phyloP scores from a whole-genome alignment of 2,113 vertebrate genomes.

The Ranitomeya variabilis region DNA sequence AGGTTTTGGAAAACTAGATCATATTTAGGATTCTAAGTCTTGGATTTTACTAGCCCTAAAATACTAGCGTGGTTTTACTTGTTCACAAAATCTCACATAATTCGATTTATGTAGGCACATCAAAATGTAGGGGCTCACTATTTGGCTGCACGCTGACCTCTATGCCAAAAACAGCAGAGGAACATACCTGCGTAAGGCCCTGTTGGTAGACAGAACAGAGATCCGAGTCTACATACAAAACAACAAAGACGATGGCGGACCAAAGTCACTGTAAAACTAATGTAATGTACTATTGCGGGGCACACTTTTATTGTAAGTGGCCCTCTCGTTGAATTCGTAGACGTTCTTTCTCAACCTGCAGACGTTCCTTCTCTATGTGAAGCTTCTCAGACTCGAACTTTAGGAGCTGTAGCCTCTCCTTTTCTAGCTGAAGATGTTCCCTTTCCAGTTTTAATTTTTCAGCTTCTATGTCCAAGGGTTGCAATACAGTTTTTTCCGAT shows the following conservation, averaged over 20 bases:
- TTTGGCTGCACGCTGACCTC: slow-evolving; percentile 35
- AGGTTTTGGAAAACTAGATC: not conserved
- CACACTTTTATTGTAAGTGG: slow-evolving; percentile 73
- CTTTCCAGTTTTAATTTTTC: slow-evolving; percentile 89
- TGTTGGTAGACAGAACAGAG: slow-evolving; percentile 50
- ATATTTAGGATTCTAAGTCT: not conserved
- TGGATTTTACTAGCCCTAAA: slow-evolving; percentile 9
- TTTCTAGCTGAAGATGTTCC: slow-evolving; percentile 88
- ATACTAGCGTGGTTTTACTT: slow-evolving; percentile 28
- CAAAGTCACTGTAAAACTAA: slow-evolving; percentile 43
- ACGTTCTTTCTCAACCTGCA: slow-evolving; percentile 91
- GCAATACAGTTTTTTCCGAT: slow-evolving; percentile 73
- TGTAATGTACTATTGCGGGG: not conserved
- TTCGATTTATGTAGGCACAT: slow-evolving; percentile 41
- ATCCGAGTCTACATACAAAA: slow-evolving; percentile 44
- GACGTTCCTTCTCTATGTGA: slow-evolving; percentile 90
- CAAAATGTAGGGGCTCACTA: slow-evolving; percentile 17
- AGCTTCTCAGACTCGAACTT: slow-evolving; percentile 89
- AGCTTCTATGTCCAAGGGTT: slow-evolving; percentile 82
- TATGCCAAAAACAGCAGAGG: slow-evolving; percentile 33
- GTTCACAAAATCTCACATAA: slow-evolving; percentile 36
- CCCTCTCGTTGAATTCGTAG: slow-evolving; percentile 88
- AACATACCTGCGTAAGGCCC: slow-evolving; percentile 40
- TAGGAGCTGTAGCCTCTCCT: slow-evolving; percentile 89
- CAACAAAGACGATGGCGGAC: slow-evolving; percentile 45